Evolutionary conservation across 2,113 vertebrate species (phyloP).

Genomic region (Dryoscopus gambensis): DNA sequence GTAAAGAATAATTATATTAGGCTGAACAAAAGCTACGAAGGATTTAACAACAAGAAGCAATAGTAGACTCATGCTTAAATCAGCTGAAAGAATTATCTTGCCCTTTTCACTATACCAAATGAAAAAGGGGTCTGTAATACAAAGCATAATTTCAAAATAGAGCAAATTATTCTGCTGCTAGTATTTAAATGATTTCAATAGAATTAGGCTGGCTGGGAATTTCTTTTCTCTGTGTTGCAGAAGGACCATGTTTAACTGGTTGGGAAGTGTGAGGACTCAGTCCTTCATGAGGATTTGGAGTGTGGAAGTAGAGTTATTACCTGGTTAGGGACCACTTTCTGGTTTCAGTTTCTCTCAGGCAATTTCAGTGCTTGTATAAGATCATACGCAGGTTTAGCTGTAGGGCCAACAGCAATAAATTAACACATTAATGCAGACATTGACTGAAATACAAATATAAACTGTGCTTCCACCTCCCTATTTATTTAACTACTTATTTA

Average conservation of each 20-base stretch:
- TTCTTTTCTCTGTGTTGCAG: background rate
- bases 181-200: background rate
- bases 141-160: background rate
- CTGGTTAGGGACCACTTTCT: background rate
- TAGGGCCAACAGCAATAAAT: background rate
- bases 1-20: background rate
- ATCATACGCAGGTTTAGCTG: background rate
- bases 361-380: background rate
- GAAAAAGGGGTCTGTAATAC: background rate
- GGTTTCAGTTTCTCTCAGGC: background rate
- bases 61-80: background rate
- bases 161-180: background rate
- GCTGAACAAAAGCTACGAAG: background rate
- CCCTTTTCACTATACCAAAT: background rate
- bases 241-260: background rate
- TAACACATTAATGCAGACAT: background rate
- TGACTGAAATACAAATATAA: background rate
- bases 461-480: background rate
- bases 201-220: background rate
- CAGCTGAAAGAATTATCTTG: background rate
- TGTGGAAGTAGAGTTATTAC: background rate
- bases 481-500: background rate
- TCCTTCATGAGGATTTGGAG: background rate
- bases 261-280: background rate
- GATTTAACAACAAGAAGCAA: background rate